Conservation (phyloP, 2,888 invertebrate genomes). For the Ferdinandea cuprea region DNA sequence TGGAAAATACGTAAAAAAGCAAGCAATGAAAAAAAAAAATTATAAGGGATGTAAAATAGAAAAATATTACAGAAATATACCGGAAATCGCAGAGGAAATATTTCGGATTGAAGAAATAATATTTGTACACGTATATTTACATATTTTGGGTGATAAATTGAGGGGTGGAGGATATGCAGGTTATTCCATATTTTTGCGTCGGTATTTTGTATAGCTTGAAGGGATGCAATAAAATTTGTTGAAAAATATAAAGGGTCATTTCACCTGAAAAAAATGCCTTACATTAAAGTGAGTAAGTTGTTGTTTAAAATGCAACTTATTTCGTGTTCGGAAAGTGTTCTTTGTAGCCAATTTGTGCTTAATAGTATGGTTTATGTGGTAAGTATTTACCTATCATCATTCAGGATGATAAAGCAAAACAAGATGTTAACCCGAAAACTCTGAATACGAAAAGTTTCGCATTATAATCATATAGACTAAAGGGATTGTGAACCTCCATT, state of each 20-base stretch:
- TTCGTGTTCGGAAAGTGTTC: too few species aligned
- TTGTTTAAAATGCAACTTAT: too few species aligned
- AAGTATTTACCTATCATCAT: too few species aligned
- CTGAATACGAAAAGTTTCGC: too few species aligned
- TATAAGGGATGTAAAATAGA: slow-evolving; percentile 14
- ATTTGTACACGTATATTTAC: slow-evolving; percentile 40
- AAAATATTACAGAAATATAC: slow-evolving; percentile 23
- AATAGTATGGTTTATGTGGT: too few species aligned
- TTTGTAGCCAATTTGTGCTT: too few species aligned
- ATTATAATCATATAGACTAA: too few species aligned
- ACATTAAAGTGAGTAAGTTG: background rate
- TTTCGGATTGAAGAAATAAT: slow-evolving; percentile 54
- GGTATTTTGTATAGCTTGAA: background rate
- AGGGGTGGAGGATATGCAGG: slow-evolving; percentile 28
- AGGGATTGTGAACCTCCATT: too few species aligned
- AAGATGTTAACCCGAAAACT: too few species aligned
- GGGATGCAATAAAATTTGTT: background rate
- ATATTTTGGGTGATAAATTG: slow-evolving; percentile 1
- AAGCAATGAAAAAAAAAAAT: background rate
- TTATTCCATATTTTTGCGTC: slow-evolving; percentile 10
- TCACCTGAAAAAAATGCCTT: too few species aligned
- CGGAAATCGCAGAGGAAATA: slow-evolving; percentile 63
- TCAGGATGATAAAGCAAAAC: too few species aligned
- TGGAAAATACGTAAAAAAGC: slow-evolving; percentile 23
- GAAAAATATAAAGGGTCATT: background rate